phyloP scores from a whole-genome alignment of 1,140 invertebrate species.

The Coelopa frigida region DNA sequence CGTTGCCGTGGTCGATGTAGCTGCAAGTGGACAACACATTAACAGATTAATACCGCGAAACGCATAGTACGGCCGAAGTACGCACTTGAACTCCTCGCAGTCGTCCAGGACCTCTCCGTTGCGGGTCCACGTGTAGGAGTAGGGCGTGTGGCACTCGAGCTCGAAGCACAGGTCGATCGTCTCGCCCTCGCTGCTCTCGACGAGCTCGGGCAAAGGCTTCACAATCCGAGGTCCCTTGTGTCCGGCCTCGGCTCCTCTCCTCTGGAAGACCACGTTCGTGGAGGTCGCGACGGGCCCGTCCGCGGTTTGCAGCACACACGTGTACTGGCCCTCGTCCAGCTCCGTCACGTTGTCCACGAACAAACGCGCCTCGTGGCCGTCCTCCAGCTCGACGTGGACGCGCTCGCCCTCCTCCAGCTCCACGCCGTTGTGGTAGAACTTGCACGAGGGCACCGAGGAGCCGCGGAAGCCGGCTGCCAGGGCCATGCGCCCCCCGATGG shows the following conservation, averaged over 20 bases:
- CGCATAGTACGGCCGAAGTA: not conserved
- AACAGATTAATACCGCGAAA: no score
- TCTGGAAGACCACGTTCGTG: no score
- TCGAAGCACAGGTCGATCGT: constrained; percentile 52
- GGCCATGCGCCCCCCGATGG: constrained; percentile 50
- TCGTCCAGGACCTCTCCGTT: constrained; percentile 61
- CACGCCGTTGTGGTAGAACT: constrained; percentile 56
- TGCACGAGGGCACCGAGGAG: constrained; percentile 51
- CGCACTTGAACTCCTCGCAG: constrained; percentile 51
- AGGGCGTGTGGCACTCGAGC: constrained; percentile 51
- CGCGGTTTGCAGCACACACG: constrained; percentile 62
- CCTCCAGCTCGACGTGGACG: constrained; percentile 31
- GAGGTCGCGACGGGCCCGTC: constrained; percentile 48
- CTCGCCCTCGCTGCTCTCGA: constrained; percentile 52
- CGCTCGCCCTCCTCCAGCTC: constrained; percentile 32
- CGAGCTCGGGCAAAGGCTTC: constrained; percentile 31
- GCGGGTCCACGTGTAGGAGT: constrained; percentile 63
- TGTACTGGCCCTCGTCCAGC: constrained; percentile 58
- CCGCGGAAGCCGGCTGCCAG: constrained; percentile 52
- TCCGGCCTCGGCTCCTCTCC: no score
- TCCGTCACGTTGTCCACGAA: constrained; percentile 48
- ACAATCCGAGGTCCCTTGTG: constrained; percentile 17
- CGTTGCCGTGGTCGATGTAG: constrained; percentile 56
- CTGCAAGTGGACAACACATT: no score
- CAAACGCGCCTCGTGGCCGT: constrained; percentile 36